These are phyloP conservation scores for Paracanthobrama guichenoti DNA, from an alignment of 2,113 vertebrate genomes.

Conservation along the genomic window DNA sequence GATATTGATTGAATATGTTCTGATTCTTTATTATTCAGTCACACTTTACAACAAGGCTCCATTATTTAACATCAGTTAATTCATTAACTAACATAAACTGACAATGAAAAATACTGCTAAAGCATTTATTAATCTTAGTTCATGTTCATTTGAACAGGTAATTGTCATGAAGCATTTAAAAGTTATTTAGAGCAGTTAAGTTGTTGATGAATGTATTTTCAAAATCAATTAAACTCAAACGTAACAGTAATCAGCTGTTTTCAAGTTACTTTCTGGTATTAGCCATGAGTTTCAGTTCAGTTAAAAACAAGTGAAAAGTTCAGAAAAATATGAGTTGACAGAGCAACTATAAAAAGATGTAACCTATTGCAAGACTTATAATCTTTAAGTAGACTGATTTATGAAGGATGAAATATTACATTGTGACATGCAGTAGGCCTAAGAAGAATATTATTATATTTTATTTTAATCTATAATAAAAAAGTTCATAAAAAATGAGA, in stretches of 20 bases:
- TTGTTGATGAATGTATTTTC: neutral
- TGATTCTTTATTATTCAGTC: too few species aligned
- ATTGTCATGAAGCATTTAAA: neutral
- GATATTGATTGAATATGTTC: too few species aligned
- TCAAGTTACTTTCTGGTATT: too few species aligned
- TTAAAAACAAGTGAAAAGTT: neutral
- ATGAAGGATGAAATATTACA: neutral
- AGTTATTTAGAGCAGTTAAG: neutral
- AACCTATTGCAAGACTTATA: neutral
- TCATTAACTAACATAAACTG: too few species aligned
- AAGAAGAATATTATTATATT: neutral
- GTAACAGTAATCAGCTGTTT: neutral
- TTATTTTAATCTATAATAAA: neutral
- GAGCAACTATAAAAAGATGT: neutral
- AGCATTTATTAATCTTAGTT: too few species aligned
- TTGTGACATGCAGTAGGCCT: neutral
- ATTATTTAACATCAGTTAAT: too few species aligned
- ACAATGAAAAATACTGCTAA: too few species aligned
- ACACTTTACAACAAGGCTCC: too few species aligned
- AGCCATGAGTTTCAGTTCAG: neutral
- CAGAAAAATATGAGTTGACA: neutral
- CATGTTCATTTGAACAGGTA: neutral
- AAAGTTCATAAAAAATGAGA: neutral
- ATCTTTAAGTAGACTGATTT: neutral
- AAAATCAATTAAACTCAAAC: neutral